Evolutionary conservation across 2,113 vertebrate genomes (phyloP).

Genomic region (Ctenomys sociabilis): DNA sequence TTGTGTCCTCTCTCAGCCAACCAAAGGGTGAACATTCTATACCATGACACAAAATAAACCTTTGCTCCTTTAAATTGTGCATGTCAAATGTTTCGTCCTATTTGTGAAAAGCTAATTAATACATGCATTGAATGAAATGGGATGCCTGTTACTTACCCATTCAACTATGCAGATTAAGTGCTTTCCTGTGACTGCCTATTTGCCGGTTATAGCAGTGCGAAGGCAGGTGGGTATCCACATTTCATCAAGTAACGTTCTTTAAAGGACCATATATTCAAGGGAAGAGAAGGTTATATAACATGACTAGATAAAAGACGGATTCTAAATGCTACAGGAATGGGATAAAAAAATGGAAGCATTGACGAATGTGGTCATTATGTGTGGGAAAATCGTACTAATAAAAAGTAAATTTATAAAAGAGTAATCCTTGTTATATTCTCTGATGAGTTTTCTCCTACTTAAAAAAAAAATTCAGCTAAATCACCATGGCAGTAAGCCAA

Average conservation of each 20-base stretch:
- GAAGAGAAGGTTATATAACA: background rate
- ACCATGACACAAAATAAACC: background rate
- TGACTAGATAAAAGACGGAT: background rate
- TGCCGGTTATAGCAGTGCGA: background rate
- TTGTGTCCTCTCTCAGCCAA: background rate
- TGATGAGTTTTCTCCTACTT: no score
- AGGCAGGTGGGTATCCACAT: background rate
- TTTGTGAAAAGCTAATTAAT: background rate
- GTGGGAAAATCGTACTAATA: background rate
- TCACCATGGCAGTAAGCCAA: no score
- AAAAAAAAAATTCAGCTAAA: no score
- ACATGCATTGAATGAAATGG: background rate
- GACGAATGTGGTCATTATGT: background rate
- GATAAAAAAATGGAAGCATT: background rate
- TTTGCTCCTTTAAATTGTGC: background rate
- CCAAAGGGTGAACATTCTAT: background rate
- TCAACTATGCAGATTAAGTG: background rate
- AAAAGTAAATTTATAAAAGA: background rate
- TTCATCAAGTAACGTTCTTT: background rate
- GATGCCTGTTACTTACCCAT: background rate
- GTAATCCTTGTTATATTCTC: background rate
- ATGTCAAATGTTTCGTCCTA: background rate
- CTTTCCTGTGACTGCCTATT: background rate
- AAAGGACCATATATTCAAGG: background rate
- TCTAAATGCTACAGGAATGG: background rate